A percentile compares a stretch with the other conserved stretches of the same genome.
These are phyloP conservation scores for Pleuronectes platessa DNA, from an alignment of 2,113 vertebrate species.

Conservation along the genomic window DNA sequence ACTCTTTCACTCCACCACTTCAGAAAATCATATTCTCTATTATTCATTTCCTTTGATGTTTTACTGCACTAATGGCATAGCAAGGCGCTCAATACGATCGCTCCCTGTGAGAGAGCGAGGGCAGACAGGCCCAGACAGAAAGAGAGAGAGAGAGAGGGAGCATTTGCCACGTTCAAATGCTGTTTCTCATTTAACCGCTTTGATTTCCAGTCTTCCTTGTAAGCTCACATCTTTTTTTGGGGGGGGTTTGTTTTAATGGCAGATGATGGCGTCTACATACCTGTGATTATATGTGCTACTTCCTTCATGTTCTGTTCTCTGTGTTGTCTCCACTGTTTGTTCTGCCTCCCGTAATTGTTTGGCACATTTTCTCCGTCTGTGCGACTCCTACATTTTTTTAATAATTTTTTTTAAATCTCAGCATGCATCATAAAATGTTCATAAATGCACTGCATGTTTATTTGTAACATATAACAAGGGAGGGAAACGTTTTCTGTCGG, in stretches of 20 bases:
- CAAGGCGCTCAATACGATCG: conserved; percentile 78
- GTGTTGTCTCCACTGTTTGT: conserved; percentile 47
- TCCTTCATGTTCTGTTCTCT: conserved; percentile 36
- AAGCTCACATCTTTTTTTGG: conserved; percentile 2
- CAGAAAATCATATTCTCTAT: conserved; percentile 81
- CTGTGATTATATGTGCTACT: conserved; percentile 53
- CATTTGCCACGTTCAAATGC: conserved; percentile 67
- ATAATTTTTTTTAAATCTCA: conserved; percentile 17
- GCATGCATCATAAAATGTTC: conserved; percentile 49
- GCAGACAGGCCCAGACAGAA: conserved; percentile 39
- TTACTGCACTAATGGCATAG: conserved; percentile 78
- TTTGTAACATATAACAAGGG: conserved; percentile 44
- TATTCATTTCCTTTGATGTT: conserved; percentile 84
- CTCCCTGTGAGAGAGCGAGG: conserved; percentile 64
- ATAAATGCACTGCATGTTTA: conserved; percentile 46
- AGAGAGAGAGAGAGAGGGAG: conserved; percentile 41
- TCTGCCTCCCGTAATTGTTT: conserved; percentile 50
- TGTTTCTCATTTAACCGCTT: conserved; percentile 73
- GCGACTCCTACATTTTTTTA: conserved; percentile 17
- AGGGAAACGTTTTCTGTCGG: conserved; percentile 21
- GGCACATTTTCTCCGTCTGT: conserved; percentile 37
- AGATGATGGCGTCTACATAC: conserved; percentile 52
- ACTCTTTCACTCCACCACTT: conserved; percentile 76
- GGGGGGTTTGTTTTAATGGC: conserved; percentile 43
- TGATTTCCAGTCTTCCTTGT: conserved; percentile 64